Conservation (phyloP, 2,888 invertebrate species). For the Eilema depressum region DNA sequence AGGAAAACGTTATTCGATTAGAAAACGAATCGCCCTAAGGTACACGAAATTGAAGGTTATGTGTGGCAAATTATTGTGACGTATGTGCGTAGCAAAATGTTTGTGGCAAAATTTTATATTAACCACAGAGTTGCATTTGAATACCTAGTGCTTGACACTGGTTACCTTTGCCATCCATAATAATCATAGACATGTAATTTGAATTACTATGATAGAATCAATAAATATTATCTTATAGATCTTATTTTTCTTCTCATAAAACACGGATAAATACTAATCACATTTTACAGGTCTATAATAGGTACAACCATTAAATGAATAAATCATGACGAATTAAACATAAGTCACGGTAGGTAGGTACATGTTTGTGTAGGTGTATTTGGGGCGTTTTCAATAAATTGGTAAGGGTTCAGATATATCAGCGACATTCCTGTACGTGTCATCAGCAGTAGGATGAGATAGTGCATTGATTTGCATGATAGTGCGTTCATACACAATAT, state of each 20-base stretch:
- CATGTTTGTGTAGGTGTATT: neutral
- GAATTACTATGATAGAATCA: too few relatives aligned
- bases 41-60: conserved; percentile 5
- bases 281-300: neutral
- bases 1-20: conserved; percentile 37
- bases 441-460: too few relatives aligned
- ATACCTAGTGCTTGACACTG: too few relatives aligned
- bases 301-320: neutral
- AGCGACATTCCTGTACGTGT: neutral
- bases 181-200: too few relatives aligned
- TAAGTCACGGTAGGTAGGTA: neutral
- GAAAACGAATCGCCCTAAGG: conserved; percentile 16
- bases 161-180: neutral
- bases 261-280: neutral
- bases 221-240: too few relatives aligned
- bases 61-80: neutral
- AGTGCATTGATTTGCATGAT: too few relatives aligned
- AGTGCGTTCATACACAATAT: too few relatives aligned
- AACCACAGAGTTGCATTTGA: too few relatives aligned
- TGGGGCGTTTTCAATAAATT: neutral
- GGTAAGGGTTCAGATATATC: neutral
- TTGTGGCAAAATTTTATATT: too few relatives aligned
- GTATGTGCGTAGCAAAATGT: too few relatives aligned
- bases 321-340: neutral
- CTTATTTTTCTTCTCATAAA: neutral